These are phyloP conservation scores for Ptychodera flava DNA, from an alignment of 35 echinoderm and acorn worm genomes.

Conservation along the genomic window DNA sequence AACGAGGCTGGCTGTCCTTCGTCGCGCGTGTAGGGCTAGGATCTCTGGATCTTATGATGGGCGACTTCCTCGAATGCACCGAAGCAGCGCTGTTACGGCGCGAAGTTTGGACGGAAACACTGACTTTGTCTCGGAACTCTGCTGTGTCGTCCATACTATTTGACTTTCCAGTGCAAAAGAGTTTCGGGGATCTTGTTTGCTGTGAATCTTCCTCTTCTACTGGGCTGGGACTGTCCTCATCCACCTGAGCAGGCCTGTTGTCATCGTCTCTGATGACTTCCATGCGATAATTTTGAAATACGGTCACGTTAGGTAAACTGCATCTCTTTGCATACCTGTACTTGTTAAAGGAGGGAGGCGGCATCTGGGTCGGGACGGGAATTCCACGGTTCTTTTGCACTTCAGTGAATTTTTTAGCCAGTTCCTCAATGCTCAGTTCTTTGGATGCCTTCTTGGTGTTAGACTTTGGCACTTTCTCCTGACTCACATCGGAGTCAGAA, in stretches of 20 bases:
- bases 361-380: background rate
- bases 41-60: background rate
- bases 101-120: background rate
- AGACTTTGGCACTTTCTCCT: background rate
- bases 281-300: background rate
- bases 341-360: background rate
- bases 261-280: background rate
- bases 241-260: background rate
- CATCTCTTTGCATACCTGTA: background rate
- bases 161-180: background rate
- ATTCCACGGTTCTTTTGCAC: background rate
- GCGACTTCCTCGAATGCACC: background rate
- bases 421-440: background rate
- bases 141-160: background rate
- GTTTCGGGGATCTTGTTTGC: background rate
- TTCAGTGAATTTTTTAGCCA: background rate
- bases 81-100: background rate
- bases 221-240: background rate
- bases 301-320: background rate
- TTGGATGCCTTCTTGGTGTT: background rate
- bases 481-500: background rate
- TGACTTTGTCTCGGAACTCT: background rate
- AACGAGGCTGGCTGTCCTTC: background rate
- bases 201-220: background rate
- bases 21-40: background rate